Evolutionary conservation across 2,888 invertebrate genomes (phyloP), one percentile per base, ranked within the genome.

Genomic region (Zaprionus obscuricornis): DNA sequence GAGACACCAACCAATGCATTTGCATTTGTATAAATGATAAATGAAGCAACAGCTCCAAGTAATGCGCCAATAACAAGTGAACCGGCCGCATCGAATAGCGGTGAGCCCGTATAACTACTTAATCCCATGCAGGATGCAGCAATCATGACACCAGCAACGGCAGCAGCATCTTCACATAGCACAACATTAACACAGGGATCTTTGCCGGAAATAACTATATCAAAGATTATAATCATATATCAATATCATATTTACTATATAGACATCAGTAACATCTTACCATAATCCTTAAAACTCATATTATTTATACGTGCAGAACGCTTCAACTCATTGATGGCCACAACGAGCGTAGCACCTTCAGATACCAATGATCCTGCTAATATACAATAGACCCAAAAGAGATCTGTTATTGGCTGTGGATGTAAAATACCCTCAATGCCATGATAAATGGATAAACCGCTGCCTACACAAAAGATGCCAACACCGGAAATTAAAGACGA

Each of bases 141-240:
- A 7, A 96, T 92, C 1, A 92, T 88, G 2, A 99, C 97, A 31
- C 99, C 98, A 1, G 96, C 91, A 13, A 99, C 98, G 0, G 99
- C 98, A 3, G 98, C 99, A 51, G 96, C 93, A 90, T 99, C 99
- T 91, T 99, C 99, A 81, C 98, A 92, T 17, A 99, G 91, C 4
- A 99, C 98, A 24, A 99, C 99, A 90, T 98, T 99, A 10, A 99
- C 96, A 37, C 97, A 97, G 0, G 99, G 99, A 91, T 99, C 99
- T 73, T 96, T 95, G 17, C 97, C 97, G 51, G 95, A 93, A 68
- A 95, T 91, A 55, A 99, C 97, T 96, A 83, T 2, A 60, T 72
- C 6, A 6, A 7, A 6, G 0, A n/a, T n/a, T n/a, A n/a, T n/a
- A n/a, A n/a, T n/a, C n/a, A n/a, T n/a, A n/a, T n/a, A n/a, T n/a